Conservation (phyloP, 2,888 invertebrate genomes). For the Eucera pruinosa region DNA sequence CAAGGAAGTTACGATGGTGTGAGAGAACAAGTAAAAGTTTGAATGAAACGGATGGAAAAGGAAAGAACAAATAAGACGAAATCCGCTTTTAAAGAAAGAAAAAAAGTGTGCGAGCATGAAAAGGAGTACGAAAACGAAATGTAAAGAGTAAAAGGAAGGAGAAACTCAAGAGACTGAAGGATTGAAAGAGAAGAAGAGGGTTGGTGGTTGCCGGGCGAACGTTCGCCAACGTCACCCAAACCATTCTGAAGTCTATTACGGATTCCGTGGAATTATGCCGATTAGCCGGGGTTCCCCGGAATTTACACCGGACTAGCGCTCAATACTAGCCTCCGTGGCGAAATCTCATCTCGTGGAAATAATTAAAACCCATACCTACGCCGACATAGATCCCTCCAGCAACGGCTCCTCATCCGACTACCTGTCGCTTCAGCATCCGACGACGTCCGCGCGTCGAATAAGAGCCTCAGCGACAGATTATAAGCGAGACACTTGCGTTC, state of each 20-base stretch:
- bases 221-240: slow-evolving; percentile 62
- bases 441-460: slow-evolving; percentile 48
- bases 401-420: slow-evolving; percentile 53
- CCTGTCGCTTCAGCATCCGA: slow-evolving; percentile 61
- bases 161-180: slow-evolving; percentile 14
- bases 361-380: slow-evolving; percentile 75
- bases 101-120: slow-evolving; percentile 13
- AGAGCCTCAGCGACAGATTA: slow-evolving; percentile 57
- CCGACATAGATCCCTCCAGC: slow-evolving; percentile 26
- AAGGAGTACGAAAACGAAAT: slow-evolving; percentile 5
- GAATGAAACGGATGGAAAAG: not conserved
- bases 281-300: slow-evolving; percentile 74
- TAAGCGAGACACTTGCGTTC: slow-evolving; percentile 25
- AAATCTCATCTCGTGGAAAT: slow-evolving; percentile 77
- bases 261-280: slow-evolving; percentile 78
- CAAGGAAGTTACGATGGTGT: slow-evolving; percentile 8
- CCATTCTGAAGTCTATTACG: slow-evolving; percentile 77
- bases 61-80: not conserved
- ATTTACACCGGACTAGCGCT: slow-evolving; percentile 75
- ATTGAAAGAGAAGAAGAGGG: slow-evolving; percentile 34
- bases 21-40: not conserved
- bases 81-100: not conserved
- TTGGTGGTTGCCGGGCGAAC: slow-evolving; percentile 54
- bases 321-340: slow-evolving; percentile 70
- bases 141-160: not conserved